These are phyloP conservation scores for Nansenia antarctica DNA, from an alignment of 2,113 vertebrate genomes.

Conservation along the genomic window DNA sequence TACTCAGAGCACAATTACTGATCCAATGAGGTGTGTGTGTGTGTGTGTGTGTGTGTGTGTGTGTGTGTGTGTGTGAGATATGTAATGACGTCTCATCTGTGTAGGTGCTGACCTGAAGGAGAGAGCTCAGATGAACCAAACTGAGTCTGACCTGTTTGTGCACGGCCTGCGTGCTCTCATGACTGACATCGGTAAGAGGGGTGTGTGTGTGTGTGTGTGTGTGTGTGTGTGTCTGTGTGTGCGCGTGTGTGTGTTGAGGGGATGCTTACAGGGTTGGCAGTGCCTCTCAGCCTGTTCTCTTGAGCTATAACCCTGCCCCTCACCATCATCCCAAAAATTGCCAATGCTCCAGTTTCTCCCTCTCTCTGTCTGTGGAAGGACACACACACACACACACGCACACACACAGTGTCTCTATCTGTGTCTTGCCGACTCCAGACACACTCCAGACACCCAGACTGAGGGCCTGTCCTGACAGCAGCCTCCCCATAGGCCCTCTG, in stretches of 20 bases:
- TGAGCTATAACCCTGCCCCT: too few species aligned
- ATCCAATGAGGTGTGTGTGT: neutral
- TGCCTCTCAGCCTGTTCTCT: too few species aligned
- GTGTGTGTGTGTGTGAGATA: slow-evolving; percentile 3
- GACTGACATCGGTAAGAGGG: slow-evolving; percentile 86
- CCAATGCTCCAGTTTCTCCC: too few species aligned
- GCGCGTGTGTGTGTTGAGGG: neutral
- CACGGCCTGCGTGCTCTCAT: slow-evolving; percentile 87
- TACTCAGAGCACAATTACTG: neutral
- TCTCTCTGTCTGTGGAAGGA: too few species aligned
- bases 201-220: neutral
- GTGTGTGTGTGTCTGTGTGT: neutral
- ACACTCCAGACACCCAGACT: too few species aligned
- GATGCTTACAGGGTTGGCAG: too few species aligned
- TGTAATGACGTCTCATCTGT: neutral
- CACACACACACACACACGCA: too few species aligned
- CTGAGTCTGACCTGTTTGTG: slow-evolving; percentile 84
- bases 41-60: neutral
- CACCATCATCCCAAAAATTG: too few species aligned
- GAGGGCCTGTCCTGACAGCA: too few species aligned
- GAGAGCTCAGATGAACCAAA: slow-evolving; percentile 83
- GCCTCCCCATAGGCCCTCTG: too few species aligned
- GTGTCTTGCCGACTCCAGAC: too few species aligned
- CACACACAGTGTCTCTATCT: too few species aligned
- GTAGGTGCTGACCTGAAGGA: slow-evolving; percentile 95